Evolutionary conservation across 2,797 vertebrate species (phyloP), one percentile per base, ranked within the genome.

Genomic region (Naso thynnoides): DNA sequence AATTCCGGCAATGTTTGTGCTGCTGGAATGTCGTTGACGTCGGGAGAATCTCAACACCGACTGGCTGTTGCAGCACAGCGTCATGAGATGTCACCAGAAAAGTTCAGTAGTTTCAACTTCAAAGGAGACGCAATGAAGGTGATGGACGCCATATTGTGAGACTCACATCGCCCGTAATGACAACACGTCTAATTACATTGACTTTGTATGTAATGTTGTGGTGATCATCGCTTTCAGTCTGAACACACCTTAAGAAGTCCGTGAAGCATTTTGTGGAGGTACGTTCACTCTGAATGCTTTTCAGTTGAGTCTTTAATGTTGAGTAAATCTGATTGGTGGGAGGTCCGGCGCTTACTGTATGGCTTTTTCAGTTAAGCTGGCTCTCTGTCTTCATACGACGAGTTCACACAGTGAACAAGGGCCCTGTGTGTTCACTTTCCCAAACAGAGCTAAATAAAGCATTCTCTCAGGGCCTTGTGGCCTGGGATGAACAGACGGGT

Each of bases 381-480:
- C 56, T 62, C 76, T 76, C 76, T 66, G 68, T 81, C 76, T 76
- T 79, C 72, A 59, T 72, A 76, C 56, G 70, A 38, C 31, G 50
- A 52, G 67, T 78, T 76, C 63, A 71, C 52, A 18, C 57, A 63
- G 65, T 18, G 33, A 33, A 89, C 84, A 82, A 79, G 75, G 77
- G 53, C 48, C 70, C 70, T 70, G 82, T 85, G 84, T 90, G 78
- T 77, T 55, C 77, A 54, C 60, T 55, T 52, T 47, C 61, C 70
- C 73, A 59, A 78, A 78, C 53, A 74, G 76, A 47, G 58, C 42
- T 47, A 68, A 82, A 79, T 62, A 81, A 84, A 86, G 73, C 73
- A 5, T 71, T 83, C 68, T 79, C 81, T 81, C 84, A 69, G 79
- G 66, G 80, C n/a, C 70, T 50, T 83, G 67, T 65, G 52, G 62